Conservation (phyloP, 2,113 vertebrate species). For the Saguinus imperator region DNA sequence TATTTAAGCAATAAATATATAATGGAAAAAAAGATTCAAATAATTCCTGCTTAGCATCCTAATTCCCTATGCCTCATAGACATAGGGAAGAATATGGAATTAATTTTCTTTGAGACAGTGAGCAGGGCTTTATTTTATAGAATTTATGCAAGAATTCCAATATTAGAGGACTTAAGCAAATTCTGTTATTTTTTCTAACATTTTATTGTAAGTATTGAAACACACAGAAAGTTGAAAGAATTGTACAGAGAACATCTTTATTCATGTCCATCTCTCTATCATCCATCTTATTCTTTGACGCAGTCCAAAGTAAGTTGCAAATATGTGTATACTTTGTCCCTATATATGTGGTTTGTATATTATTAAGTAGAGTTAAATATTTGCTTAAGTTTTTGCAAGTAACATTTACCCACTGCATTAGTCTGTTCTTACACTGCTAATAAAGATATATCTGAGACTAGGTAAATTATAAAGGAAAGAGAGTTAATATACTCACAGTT, state of each 20-base stretch:
- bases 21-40: neutral
- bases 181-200: constrained; percentile 27
- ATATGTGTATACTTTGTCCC: neutral
- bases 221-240: neutral
- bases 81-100: neutral
- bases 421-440: too few relatives aligned
- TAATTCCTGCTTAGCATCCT: neutral
- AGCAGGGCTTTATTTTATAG: neutral
- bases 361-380: neutral
- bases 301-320: neutral
- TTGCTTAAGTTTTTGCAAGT: neutral
- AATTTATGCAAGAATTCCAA: neutral
- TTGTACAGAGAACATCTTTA: neutral
- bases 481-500: too few relatives aligned
- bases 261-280: neutral
- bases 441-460: too few relatives aligned
- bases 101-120: neutral
- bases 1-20: constrained; percentile 20
- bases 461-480: too few relatives aligned
- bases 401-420: neutral
- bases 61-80: neutral
- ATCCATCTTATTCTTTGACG: neutral
- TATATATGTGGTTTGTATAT: neutral
- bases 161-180: neutral
- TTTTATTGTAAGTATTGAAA: neutral